Evolutionary conservation across 2,888 invertebrate species (phyloP), one percentile per base, ranked within the genome.

Genomic region (Masnerella sp.): DNA sequence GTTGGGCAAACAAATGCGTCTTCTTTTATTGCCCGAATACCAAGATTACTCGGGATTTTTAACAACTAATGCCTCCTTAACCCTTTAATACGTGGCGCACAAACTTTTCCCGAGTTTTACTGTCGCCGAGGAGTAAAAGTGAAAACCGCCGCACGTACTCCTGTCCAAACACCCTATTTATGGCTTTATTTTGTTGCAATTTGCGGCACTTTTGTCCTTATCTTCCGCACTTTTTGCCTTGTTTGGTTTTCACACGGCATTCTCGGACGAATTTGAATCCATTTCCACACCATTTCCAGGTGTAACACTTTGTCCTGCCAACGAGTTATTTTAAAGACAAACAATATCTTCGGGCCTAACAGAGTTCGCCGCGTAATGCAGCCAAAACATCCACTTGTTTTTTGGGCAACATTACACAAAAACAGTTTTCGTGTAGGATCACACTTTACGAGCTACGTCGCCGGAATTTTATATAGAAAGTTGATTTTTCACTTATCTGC

Each of bases 81-180:
- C 77, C 77, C 78, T 75, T 79, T 74, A 11, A 28, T 43, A 14
- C 2, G 45, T 45, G 62, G 5, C 15, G 54, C 68, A 30, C 42
- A 52, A n/a, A 40, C 43, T 25, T 61, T 54, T 22, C n/a, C 40
- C 38, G 28, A 32, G 3, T 54, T 56, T 70, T 42, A 36, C 56
- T 14, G 38, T 49, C 36, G 42, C 34, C 20, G 38, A 61, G 51
- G 40, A 51, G 54, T 61, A 52, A 62, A 62, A 59, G 59, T 59
- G 38, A 47, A 59, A 59, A 47, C 38, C 22, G 3, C 32, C 22
- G 20, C 42, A 18, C 51, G 49, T 32, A 49, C 18, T 40, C 64
- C 18, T 62, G 14, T 22, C 11, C 62, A 52, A 52, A 42, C 42
- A 52, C 1, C 28, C 51, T 43, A 62, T 62, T 62, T 62, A 62